phyloP scores from a whole-genome alignment of 2,113 vertebrate genomes.

The Garra rufa region DNA sequence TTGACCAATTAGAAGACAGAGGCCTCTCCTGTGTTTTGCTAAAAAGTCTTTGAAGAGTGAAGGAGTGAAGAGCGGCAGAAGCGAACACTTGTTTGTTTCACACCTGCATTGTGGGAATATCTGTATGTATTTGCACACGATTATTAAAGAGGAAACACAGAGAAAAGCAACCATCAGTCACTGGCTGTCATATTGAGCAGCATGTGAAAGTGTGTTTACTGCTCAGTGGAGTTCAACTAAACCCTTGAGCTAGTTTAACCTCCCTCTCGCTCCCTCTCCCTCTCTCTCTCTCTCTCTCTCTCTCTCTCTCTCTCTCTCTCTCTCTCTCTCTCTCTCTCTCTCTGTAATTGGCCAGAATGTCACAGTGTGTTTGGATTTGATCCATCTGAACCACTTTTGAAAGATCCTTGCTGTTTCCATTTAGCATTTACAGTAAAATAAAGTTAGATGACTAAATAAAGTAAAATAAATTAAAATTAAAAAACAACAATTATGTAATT shows the following conservation, averaged over 20 bases:
- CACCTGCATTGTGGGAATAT: not conserved
- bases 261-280: not conserved
- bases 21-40: not conserved
- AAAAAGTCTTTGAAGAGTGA: not conserved
- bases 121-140: not conserved
- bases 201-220: constrained; percentile 16
- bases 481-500: not conserved
- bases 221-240: constrained; percentile 13
- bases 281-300: not conserved
- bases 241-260: constrained; percentile 14
- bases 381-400: not conserved
- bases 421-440: constrained; percentile 45
- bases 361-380: not conserved
- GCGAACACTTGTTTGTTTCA: not conserved
- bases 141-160: constrained; percentile 5
- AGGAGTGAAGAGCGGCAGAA: not conserved
- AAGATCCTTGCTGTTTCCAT: not conserved
- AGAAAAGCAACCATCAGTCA: not conserved
- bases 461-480: too few relatives aligned
- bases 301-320: too few relatives aligned
- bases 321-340: too few relatives aligned
- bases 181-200: not conserved
- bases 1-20: too few relatives aligned
- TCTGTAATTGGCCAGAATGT: not conserved
- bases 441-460: not conserved